phyloP scores from a whole-genome alignment of 2,888 invertebrate genomes.

The Rhogogaster chlorosoma region DNA sequence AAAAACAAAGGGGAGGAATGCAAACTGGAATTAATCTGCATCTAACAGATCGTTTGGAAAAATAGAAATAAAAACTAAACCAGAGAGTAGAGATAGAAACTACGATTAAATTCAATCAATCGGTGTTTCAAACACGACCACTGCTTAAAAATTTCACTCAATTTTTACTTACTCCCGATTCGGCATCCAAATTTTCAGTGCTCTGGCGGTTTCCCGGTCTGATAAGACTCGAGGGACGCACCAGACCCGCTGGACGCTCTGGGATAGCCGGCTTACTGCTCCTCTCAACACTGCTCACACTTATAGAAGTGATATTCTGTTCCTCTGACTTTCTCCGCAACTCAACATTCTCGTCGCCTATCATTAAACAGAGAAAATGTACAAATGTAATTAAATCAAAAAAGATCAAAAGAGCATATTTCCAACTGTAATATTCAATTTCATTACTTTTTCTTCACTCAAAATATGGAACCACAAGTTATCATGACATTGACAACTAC shows the following conservation, averaged over 20 bases:
- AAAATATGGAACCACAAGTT: not conserved
- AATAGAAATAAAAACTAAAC: not conserved
- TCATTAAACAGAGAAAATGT: not conserved
- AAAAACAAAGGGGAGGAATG: not conserved
- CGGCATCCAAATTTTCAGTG: conserved; percentile 72
- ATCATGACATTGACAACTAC: not conserved
- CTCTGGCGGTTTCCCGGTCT: conserved; percentile 70
- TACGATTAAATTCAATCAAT: conserved; percentile 54
- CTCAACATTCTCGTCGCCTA: conserved; percentile 77
- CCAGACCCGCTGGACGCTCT: conserved; percentile 87
- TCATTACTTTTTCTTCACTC: not conserved
- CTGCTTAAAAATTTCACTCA: conserved; percentile 66
- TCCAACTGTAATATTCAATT: not conserved
- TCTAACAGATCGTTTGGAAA: not conserved
- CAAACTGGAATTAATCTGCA: conserved; percentile 11
- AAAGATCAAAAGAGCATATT: not conserved
- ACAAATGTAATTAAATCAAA: not conserved
- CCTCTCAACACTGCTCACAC: conserved; percentile 58
- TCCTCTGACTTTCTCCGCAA: conserved; percentile 77
- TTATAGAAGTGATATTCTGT: conserved; percentile 61
- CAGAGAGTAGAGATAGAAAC: conserved; percentile 53
- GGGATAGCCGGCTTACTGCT: conserved; percentile 88
- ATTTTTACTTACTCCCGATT: conserved; percentile 71
- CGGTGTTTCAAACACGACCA: conserved; percentile 76
- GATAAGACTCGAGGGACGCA: conserved; percentile 79